Evolutionary conservation across 2,113 vertebrate species (phyloP), one percentile per base, ranked within the genome.

Genomic region (Lota lota): DNA sequence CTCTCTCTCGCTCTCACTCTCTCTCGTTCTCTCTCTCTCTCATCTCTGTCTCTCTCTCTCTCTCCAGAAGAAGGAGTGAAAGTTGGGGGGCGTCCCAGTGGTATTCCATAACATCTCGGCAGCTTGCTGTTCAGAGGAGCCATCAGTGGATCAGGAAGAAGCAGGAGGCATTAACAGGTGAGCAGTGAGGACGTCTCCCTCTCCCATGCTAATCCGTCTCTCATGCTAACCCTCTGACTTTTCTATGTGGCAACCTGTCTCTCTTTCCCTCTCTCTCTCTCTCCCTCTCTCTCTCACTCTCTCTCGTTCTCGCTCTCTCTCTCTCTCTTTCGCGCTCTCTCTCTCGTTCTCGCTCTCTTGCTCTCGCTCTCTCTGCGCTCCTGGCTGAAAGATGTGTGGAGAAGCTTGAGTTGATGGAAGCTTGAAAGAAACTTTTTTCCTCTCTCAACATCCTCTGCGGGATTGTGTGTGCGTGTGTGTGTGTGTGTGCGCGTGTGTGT

Each of bases 121-220:
- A 19, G 62, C 82, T 78, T 77, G 65, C 86, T 79, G 77, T 88
- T 91, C 88, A 75, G 76, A 87, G 85, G 36, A 87, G 80, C 70
- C 83, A 81, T 81, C 86, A 86, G 80, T 82, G 80, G 75, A 87
- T 85, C 86, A 81, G 72, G 76, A 78, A 83, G 76, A 78, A 83
- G 86, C 84, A 89, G 86, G 85, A 80, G 67, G 24, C 65, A 83
- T 88, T 89, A 88, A 89, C 89, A 91, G 91, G 92, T 92, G 84
- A 86, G 87, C 82, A 63, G 5, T 20, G 21, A 5, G 8, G 1
- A 22, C 21, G 54, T 40, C 71, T 81, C 69, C 59, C 71, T 85
- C 64, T 73, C 83, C 83, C 76, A 86, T 87, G 83, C 86, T 88
- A 89, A 88, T 90, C 73, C 70, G 57, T 72, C 64, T n/a, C 69